Conservation (phyloP, 2,888 invertebrate species). For the Galerucella nymphaeae region DNA sequence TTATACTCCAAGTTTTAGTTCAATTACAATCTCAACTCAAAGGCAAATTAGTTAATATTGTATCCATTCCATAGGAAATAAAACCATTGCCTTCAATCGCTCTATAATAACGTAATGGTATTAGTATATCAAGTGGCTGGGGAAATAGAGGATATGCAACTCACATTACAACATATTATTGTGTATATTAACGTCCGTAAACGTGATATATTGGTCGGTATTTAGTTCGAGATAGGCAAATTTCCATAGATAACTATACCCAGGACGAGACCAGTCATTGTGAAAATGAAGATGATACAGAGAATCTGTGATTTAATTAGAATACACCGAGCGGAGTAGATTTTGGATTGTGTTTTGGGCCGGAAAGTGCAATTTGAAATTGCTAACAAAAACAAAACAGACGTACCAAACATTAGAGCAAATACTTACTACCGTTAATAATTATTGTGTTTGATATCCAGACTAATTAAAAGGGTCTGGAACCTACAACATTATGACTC, state of each 20-base stretch:
- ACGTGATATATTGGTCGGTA: constrained; percentile 34
- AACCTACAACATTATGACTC: too few relatives aligned
- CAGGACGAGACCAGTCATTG: constrained; percentile 5
- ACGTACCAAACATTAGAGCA: too few relatives aligned
- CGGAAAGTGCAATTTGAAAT: not conserved
- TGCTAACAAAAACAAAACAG: too few relatives aligned
- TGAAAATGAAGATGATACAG: constrained; percentile 8
- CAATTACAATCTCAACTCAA: too few relatives aligned
- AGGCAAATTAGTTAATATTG: too few relatives aligned
- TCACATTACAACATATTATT: constrained; percentile 33
- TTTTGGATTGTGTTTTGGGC: not conserved
- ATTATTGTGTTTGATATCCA: too few relatives aligned
- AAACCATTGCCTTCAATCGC: not conserved
- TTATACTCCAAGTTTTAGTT: too few relatives aligned
- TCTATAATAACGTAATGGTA: not conserved
- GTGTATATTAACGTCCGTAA: constrained; percentile 26
- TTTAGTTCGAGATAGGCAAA: constrained; percentile 31
- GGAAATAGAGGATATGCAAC: constrained; percentile 27
- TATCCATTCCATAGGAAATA: not conserved
- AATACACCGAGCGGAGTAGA: not conserved
- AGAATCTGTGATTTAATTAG: constrained; percentile 4
- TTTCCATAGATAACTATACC: constrained; percentile 27
- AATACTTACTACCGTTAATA: too few relatives aligned
- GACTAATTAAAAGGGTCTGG: too few relatives aligned
- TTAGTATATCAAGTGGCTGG: not conserved